Conservation (phyloP, 2,888 invertebrate genomes). For the Aromia moschata region DNA sequence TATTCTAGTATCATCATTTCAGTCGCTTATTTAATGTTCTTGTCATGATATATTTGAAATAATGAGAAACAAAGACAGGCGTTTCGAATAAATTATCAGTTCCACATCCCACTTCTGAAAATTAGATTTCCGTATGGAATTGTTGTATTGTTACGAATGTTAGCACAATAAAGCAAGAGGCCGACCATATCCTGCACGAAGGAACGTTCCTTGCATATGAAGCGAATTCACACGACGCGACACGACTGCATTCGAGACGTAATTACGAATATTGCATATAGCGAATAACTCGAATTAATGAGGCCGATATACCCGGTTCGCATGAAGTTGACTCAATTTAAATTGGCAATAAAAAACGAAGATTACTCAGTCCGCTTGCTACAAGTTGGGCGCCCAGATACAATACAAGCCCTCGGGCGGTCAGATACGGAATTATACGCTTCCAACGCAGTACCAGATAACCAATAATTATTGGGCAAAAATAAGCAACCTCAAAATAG, state of each 20-base stretch:
- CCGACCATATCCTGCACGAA: too few species aligned
- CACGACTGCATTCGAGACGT: conserved; percentile 2
- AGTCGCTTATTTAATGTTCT: too few species aligned
- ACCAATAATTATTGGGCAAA: too few species aligned
- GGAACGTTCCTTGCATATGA: not conserved
- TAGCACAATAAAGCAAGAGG: too few species aligned
- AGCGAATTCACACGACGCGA: not conserved
- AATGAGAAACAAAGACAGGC: too few species aligned
- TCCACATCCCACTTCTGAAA: too few species aligned
- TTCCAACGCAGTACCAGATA: not conserved
- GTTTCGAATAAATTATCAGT: too few species aligned
- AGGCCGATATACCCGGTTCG: conserved; percentile 8
- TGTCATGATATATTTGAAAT: too few species aligned
- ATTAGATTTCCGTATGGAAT: too few species aligned
- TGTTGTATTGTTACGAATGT: too few species aligned
- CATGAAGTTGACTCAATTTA: conserved; percentile 16
- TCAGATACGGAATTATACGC: conserved; percentile 6
- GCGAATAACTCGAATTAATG: conserved; percentile 2
- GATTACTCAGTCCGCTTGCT: conserved; percentile 15
- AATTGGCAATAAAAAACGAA: conserved; percentile 14
- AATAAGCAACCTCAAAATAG: too few species aligned
- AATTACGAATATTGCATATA: conserved; percentile 6
- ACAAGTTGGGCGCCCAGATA: conserved; percentile 9
- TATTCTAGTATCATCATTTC: too few species aligned
- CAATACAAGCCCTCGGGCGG: not conserved